A percentile compares a stretch with the other conserved stretches of the same genome.
Conservation (phyloP, 2,888 invertebrate genomes). For the Acleris laterana region DNA sequence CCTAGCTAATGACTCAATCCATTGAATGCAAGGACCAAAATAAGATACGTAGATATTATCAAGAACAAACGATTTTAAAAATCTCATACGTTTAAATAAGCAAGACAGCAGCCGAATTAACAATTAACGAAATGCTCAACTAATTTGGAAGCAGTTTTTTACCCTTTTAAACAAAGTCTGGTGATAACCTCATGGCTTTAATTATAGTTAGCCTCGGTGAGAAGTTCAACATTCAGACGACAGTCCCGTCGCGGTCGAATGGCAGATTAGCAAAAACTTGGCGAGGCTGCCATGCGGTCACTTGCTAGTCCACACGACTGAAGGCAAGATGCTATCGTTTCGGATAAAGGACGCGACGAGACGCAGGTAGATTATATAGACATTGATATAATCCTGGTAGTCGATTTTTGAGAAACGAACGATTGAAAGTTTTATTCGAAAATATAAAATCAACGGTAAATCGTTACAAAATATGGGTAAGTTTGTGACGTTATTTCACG, state of each 20-base stretch:
- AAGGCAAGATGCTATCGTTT: constrained; percentile 31
- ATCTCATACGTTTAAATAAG: no score
- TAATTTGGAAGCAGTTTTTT: not conserved
- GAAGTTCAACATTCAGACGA: constrained; percentile 34
- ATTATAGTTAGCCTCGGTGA: constrained; percentile 28
- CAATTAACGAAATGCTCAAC: not conserved
- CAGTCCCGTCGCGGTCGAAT: constrained; percentile 53
- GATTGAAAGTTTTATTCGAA: no score
- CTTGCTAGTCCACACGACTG: constrained; percentile 40
- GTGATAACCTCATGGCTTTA: constrained; percentile 14
- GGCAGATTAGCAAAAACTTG: constrained; percentile 56
- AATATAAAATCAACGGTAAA: no score
- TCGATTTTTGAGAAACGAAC: no score
- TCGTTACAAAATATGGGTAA: no score
- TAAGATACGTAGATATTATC: no score
- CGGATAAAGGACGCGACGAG: constrained; percentile 2
- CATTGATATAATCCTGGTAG: not conserved
- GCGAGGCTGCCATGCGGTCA: constrained; percentile 58
- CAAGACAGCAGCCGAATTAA: no score
- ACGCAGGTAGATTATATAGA: constrained; percentile 8
- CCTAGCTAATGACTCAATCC: no score
- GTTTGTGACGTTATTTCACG: no score
- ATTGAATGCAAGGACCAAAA: no score
- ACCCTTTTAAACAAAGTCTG: constrained; percentile 6
- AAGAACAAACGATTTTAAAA: no score